Evolutionary conservation across 35 echinoderm and acorn worm genomes (phyloP).

Genomic region (Heliocidaris tuberculata): DNA sequence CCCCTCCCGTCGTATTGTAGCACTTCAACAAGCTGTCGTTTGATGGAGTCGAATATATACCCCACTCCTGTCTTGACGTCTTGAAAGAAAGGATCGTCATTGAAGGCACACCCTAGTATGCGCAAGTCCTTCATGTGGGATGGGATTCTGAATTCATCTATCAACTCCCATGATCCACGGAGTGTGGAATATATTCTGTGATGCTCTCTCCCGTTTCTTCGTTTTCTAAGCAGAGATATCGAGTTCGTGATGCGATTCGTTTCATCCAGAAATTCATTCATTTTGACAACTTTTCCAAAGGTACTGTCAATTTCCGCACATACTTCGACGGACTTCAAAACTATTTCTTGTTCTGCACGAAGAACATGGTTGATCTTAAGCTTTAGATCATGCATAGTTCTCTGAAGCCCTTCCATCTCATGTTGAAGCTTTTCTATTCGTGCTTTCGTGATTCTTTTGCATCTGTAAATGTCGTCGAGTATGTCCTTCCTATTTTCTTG

Average conservation of each 20-base stretch:
- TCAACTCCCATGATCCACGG: neutral
- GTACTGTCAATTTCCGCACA: neutral
- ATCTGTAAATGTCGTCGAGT: neutral
- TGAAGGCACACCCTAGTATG: neutral
- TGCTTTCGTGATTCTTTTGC: neutral
- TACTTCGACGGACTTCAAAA: neutral
- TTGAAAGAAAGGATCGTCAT: neutral
- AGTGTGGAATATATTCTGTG: neutral
- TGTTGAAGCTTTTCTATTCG: neutral
- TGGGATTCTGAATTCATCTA: constrained; percentile 8
- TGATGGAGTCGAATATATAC: neutral
- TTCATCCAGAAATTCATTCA: neutral
- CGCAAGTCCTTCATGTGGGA: too few species aligned
- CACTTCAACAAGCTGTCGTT: neutral
- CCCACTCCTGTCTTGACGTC: neutral
- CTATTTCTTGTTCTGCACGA: neutral
- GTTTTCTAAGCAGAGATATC: neutral
- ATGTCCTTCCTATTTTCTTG: neutral
- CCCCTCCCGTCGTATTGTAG: neutral
- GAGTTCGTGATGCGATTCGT: neutral
- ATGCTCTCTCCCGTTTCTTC: neutral
- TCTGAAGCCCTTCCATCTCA: neutral
- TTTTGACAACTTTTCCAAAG: neutral
- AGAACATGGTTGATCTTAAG: neutral
- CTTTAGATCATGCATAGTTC: neutral